Evolutionary conservation across 2,888 invertebrate species (phyloP).

Genomic region (Polydrusus tereticollis): DNA sequence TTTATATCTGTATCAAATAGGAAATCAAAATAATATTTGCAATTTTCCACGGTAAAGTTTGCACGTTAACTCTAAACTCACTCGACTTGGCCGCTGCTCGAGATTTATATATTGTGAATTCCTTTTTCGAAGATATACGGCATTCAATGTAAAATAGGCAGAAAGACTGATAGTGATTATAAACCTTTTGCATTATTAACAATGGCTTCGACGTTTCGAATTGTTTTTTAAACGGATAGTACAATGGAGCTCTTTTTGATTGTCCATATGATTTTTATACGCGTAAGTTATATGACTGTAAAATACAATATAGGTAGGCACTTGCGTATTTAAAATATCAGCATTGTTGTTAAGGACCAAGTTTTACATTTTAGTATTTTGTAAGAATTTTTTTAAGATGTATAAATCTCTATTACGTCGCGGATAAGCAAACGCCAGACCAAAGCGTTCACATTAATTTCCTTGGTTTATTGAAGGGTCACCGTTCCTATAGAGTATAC

Average conservation of each 20-base stretch:
- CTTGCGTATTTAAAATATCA: not conserved
- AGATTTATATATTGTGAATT: slow-evolving; percentile 64
- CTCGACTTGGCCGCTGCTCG: slow-evolving; percentile 59
- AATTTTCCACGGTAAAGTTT: slow-evolving; percentile 32
- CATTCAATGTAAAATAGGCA: slow-evolving; percentile 66
- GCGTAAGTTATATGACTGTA: slow-evolving; percentile 20
- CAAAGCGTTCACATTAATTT: no score
- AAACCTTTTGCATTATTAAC: slow-evolving; percentile 46
- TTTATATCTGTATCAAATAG: slow-evolving; percentile 25
- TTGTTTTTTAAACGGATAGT: slow-evolving; percentile 31
- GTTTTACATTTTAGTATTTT: no score
- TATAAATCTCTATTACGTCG: no score
- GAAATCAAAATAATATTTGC: slow-evolving; percentile 40
- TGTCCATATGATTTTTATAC: slow-evolving; percentile 32
- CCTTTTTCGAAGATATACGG: slow-evolving; percentile 64
- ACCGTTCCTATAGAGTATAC: no score
- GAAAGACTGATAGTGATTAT: slow-evolving; percentile 64
- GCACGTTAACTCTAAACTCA: slow-evolving; percentile 41
- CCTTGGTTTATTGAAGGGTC: no score
- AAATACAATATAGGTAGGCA: slow-evolving; percentile 3
- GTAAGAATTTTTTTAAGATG: no score
- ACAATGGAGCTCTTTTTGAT: slow-evolving; percentile 38
- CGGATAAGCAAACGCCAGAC: no score
- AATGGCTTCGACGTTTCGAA: slow-evolving; percentile 40
- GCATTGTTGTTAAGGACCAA: not conserved